These are phyloP conservation scores for Lepetodrilus schrolli DNA, from an alignment of 2,888 invertebrate species.

Conservation along the genomic window DNA sequence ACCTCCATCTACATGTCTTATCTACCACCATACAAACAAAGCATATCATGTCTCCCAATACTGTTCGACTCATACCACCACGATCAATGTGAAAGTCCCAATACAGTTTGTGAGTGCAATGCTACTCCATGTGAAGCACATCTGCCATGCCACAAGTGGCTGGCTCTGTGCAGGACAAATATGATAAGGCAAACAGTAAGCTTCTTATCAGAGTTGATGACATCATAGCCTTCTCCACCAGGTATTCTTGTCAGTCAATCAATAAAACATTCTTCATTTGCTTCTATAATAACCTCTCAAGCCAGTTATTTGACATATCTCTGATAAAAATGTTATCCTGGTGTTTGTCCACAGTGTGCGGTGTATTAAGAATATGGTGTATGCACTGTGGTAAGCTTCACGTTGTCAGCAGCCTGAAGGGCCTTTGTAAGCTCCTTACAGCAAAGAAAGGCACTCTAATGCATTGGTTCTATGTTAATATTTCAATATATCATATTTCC, in stretches of 20 bases:
- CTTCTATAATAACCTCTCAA: neutral
- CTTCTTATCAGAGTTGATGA: neutral
- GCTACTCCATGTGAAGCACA: too few species aligned
- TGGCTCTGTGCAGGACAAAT: too few species aligned
- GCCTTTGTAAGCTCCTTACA: neutral
- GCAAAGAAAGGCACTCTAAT: neutral
- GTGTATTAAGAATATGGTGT: neutral
- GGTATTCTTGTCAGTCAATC: neutral
- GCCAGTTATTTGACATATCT: neutral
- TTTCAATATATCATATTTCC: conserved; percentile 11
- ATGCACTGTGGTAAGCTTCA: neutral
- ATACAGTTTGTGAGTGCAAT: too few species aligned
- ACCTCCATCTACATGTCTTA: too few species aligned
- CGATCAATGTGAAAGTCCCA: too few species aligned
- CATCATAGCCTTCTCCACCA: neutral
- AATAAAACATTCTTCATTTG: neutral
- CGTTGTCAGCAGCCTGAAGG: neutral
- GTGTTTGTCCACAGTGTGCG: neutral
- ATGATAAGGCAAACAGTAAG: neutral
- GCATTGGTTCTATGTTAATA: neutral
- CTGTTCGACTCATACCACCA: too few species aligned
- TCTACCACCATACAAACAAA: too few species aligned
- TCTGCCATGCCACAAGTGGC: too few species aligned
- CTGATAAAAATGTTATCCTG: neutral
- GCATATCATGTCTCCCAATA: too few species aligned